A percentile compares a stretch with the other conserved stretches of the same genome.
Conservation (phyloP, 2,888 invertebrate genomes). For the Leptarthrus brevirostris region DNA sequence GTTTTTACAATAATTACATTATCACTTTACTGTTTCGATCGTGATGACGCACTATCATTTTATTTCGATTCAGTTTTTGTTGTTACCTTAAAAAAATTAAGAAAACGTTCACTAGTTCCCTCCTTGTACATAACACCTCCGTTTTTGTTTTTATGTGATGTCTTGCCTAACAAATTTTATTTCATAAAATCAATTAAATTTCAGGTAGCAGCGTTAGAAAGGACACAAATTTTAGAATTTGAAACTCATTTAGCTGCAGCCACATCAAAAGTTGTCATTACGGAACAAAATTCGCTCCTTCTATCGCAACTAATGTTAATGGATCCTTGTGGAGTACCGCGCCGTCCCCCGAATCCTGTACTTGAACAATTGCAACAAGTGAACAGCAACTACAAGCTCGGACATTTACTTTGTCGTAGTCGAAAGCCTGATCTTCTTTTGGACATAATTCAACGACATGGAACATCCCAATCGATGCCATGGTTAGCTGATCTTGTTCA, state of each 20-base stretch:
- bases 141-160: too few species aligned
- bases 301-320: slow-evolving; percentile 86
- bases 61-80: too few species aligned
- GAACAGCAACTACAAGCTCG: slow-evolving; percentile 83
- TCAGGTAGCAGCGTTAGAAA: slow-evolving; percentile 74
- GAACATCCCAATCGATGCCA: slow-evolving; percentile 93
- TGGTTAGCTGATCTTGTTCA: slow-evolving; percentile 96
- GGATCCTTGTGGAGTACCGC: slow-evolving; percentile 85
- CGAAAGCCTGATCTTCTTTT: slow-evolving; percentile 92
- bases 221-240: slow-evolving; percentile 85
- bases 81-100: too few species aligned
- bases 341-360: slow-evolving; percentile 82
- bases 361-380: slow-evolving; percentile 83
- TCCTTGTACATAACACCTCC: too few species aligned
- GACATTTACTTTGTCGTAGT: slow-evolving; percentile 87
- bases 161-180: background rate
- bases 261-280: slow-evolving; percentile 88
- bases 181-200: slow-evolving; percentile 51
- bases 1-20: too few species aligned
- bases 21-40: too few species aligned
- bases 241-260: slow-evolving; percentile 93
- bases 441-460: slow-evolving; percentile 90
- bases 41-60: too few species aligned
- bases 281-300: slow-evolving; percentile 87
- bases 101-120: too few species aligned